phyloP scores from a whole-genome alignment of 2,888 invertebrate genomes.

The Epistrophe grossulariae region DNA sequence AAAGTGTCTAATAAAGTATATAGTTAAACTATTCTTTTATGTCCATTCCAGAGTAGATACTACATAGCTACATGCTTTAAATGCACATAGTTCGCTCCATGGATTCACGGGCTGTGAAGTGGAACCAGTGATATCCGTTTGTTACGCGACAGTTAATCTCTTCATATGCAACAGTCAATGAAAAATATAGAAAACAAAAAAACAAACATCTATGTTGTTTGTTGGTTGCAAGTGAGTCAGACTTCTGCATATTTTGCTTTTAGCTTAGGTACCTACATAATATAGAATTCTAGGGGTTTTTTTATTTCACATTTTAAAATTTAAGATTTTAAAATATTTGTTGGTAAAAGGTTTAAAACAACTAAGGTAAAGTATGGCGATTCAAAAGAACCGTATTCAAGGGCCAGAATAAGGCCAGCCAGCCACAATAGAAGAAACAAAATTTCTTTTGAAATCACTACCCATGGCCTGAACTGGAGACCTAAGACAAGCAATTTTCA shows the following conservation, averaged over 20 bases:
- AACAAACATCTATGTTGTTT: conserved; percentile 6
- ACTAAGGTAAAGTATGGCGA: no score
- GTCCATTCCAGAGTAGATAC: not conserved
- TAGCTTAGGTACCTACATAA: no score
- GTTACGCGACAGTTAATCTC: conserved; percentile 81
- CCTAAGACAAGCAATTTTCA: no score
- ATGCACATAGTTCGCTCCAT: conserved; percentile 54
- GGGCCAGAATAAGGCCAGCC: no score
- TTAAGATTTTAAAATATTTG: no score
- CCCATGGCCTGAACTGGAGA: no score
- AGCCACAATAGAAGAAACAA: no score
- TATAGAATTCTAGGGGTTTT: not conserved
- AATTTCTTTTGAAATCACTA: no score
- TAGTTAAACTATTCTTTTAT: conserved; percentile 13
- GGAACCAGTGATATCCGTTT: conserved; percentile 83
- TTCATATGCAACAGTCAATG: conserved; percentile 63
- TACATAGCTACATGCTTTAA: conserved; percentile 3
- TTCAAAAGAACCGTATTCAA: no score
- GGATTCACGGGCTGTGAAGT: conserved; percentile 82
- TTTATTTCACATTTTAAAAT: not conserved
- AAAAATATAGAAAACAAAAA: conserved; percentile 40
- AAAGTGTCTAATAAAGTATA: not conserved
- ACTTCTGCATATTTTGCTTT: conserved; percentile 32
- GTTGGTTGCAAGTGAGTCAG: conserved; percentile 62
- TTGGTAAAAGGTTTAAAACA: no score